A percentile compares a stretch with the other conserved stretches of the same genome.
Conservation (phyloP, 2,797 vertebrate species). For the Sebastiscus tertius region DNA sequence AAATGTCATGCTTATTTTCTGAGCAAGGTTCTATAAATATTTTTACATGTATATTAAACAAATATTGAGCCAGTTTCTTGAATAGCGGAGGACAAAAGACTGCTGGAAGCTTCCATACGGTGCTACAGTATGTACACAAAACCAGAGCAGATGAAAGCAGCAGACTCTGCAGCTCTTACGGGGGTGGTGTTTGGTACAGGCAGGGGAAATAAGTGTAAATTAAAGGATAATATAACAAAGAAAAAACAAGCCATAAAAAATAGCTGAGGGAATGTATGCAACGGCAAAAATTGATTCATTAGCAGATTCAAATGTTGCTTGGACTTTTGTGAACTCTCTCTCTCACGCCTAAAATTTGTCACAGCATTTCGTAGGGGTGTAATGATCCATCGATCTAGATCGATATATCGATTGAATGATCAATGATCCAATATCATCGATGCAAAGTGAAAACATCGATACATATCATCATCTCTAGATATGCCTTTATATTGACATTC, state of each 20-base stretch:
- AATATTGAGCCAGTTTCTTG: neutral
- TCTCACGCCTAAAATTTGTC: conserved; percentile 19
- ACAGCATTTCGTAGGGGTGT: conserved; percentile 16
- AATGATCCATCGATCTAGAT: too few species aligned
- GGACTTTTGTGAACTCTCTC: conserved; percentile 19
- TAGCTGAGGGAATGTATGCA: conserved; percentile 46
- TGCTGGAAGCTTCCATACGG: neutral
- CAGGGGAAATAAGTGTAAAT: conserved; percentile 48
- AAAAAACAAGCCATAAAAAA: conserved; percentile 57
- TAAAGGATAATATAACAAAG: conserved; percentile 52
- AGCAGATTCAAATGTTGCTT: conserved; percentile 45
- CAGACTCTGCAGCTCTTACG: conserved; percentile 19
- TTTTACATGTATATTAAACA: neutral
- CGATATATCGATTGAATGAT: too few species aligned
- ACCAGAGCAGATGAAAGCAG: conserved; percentile 21
- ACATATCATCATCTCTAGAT: too few species aligned
- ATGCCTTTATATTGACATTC: too few species aligned
- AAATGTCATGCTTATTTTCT: neutral
- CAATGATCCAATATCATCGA: too few species aligned
- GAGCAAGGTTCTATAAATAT: neutral
- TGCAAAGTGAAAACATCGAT: too few species aligned
- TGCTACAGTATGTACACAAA: conserved; percentile 5
- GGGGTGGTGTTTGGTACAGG: conserved; percentile 43
- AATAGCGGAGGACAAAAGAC: neutral
- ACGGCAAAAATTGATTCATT: conserved; percentile 62